Conservation (phyloP, 2,888 invertebrate species). For the Rotaria sp. region DNA sequence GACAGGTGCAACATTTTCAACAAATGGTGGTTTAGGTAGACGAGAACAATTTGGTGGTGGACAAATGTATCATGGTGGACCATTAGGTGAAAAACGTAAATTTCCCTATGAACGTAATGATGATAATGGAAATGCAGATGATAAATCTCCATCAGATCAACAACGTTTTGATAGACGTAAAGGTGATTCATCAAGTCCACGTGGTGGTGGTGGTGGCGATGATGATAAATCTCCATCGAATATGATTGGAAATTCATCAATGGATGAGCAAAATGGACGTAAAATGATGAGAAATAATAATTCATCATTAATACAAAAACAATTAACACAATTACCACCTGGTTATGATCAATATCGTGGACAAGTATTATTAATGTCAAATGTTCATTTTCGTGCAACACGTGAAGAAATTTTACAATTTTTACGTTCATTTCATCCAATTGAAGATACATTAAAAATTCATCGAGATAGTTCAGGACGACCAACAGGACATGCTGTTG, state of each 20-base stretch:
- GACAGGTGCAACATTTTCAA: constrained; percentile 13
- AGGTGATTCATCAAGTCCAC: background rate
- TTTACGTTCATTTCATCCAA: constrained; percentile 70
- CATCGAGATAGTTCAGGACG: constrained; percentile 49
- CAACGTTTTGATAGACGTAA: background rate
- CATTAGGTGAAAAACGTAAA: background rate
- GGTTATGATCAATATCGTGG: constrained; percentile 33
- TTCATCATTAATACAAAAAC: background rate
- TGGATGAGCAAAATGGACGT: background rate
- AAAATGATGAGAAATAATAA: constrained; percentile 27
- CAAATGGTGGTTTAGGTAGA: constrained; percentile 10
- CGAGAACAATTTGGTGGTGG: background rate
- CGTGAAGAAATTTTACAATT: constrained; percentile 79
- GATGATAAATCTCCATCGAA: background rate
- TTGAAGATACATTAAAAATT: constrained; percentile 40
- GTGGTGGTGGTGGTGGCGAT: background rate
- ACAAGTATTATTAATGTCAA: constrained; percentile 50
- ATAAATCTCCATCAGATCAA: background rate
- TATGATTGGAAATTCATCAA: background rate
- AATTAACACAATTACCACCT: constrained; percentile 36
- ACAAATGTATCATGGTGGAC: background rate
- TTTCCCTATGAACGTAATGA: background rate
- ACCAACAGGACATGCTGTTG: constrained; percentile 82
- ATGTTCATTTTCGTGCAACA: constrained; percentile 78
- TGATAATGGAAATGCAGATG: constrained; percentile 22